Base-by-base conservation (phyloP, 2,888 invertebrate genomes). In the Eristalinus sepulchralis region DNA sequence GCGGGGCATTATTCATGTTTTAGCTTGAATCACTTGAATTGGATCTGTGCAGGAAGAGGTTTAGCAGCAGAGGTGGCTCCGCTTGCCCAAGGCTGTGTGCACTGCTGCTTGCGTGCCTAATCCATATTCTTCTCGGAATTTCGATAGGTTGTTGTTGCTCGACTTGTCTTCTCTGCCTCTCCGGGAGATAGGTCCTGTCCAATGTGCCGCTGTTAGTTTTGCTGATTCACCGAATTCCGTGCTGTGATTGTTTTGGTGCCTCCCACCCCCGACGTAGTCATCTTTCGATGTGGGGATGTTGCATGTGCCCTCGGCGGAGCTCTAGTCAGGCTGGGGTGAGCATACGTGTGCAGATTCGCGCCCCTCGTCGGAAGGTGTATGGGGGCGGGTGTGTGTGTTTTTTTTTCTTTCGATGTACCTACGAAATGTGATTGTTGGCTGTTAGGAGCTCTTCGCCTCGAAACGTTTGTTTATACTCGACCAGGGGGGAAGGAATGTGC, bases 341-440 rank as follows among this genome's bases (percentile, higher is more conserved):
- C n/a, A n/a, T 80, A 66, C 70, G 71, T 75, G 39, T 78, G 53
- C 31, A 57, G 66, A 71, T 73, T 68, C 63, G 36, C 55, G 55
- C 36, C 9, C n/a, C 17, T 9, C 13, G 17, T 47, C 20, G 4
- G 20, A 24, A 24, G 1, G 17, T 1, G 57, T 31, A 47, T 31
- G 66, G 63, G 17, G 47, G 60, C 36, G 34, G 62, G 59, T 31
- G 47, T 57, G 62, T 64, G 63, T 78, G 70, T 1, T 39, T 77
- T 72, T 81, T 27, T 27, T 27, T 27, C 5, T 27, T 2, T 5
- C 27, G 81, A 81, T 73, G 78, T 82, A 70, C 85, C 76, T 60
- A 72, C 78, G 85, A 86, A 86, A 78, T 86, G 86, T 82, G 86
- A 83, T 86, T 86, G 86, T 86, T 83, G 70, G 86, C 79, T 86